Base-by-base conservation (phyloP, 2,797 vertebrate genomes). In the Enteromius radiatus region DNA sequence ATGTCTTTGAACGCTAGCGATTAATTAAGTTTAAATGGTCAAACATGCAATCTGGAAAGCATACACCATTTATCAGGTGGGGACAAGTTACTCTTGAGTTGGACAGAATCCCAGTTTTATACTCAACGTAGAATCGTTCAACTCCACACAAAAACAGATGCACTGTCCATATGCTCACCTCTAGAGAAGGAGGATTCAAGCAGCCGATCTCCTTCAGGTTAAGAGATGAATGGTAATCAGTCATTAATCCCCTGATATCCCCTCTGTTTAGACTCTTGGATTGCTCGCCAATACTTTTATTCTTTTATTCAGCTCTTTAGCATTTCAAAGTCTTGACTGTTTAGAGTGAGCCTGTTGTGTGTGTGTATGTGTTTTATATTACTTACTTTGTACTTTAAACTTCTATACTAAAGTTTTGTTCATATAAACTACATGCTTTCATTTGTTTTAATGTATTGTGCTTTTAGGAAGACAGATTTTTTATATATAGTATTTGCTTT, bases 141-240 rank as follows among this genome's bases (percentile, higher is more conserved):
- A 89, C 92, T 93, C 92, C 91, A 93, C 90, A 92, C 86, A 88
- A 92, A 92, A 93, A 93, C 94, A 94, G 94, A 94, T 95, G 95
- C 92, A 91, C 91, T 91, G 92, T 93, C 93, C 93, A 94, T 95
- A 94, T 95, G 93, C 91, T 93, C 91, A 88, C 91, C 92, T 92
- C 91, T 89, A 90, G 92, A 93, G 91, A 89, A 93, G 89, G 91
- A 92, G 90, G 89, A 93, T 92, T 95, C 93, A 93, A 92, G 90
- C 91, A 87, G 89, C 92, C 90, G 91, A 93, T 92, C 93, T 94
- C 94, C 91, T 92, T 89, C 92, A 93, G 93, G 93, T 94, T 94
- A 93, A 92, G 90, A 93, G 91, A 94, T 92, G 92, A 94, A 94
- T 91, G 89, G 90, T 84, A 83, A 87, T 91, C 91, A 84, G 84